phyloP scores from a whole-genome alignment of 2,113 vertebrate species.

The Trichechus manatus region DNA sequence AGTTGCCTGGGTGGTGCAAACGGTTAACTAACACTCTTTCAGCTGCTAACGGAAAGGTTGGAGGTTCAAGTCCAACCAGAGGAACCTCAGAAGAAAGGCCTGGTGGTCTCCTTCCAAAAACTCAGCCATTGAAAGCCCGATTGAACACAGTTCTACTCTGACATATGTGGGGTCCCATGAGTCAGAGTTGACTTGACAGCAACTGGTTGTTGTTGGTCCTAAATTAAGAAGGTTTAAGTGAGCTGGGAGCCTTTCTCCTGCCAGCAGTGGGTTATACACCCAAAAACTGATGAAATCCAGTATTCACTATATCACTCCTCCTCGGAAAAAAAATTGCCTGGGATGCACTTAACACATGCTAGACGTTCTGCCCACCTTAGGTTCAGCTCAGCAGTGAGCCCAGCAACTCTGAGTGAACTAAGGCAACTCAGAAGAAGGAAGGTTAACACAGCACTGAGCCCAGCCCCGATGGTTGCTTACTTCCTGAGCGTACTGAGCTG shows the following conservation, averaged over 20 bases:
- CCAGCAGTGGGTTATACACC: background rate
- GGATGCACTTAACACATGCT: fast-evolving
- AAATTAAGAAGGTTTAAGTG: background rate
- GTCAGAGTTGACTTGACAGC: background rate
- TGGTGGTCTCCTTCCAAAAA: background rate
- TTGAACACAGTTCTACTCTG: background rate
- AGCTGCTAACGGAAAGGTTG: background rate
- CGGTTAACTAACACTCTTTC: background rate
- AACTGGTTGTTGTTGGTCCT: background rate
- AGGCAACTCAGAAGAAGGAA: background rate
- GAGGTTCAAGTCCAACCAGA: too few relatives aligned
- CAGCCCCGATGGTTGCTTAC: background rate
- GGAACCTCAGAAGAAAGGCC: background rate
- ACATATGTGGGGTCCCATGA: too few relatives aligned
- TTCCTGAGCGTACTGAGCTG: background rate
- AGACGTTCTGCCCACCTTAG: background rate
- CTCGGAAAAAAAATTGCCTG: background rate
- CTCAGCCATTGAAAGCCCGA: background rate
- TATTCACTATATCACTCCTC: background rate
- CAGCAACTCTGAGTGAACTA: background rate
- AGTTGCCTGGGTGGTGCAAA: background rate
- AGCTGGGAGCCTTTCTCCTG: background rate
- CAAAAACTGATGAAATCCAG: background rate
- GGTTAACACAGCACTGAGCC: background rate
- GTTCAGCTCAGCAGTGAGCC: background rate